These are phyloP conservation scores for Cyanoliseus patagonus DNA, from an alignment of 2,113 vertebrate genomes.

Conservation along the genomic window DNA sequence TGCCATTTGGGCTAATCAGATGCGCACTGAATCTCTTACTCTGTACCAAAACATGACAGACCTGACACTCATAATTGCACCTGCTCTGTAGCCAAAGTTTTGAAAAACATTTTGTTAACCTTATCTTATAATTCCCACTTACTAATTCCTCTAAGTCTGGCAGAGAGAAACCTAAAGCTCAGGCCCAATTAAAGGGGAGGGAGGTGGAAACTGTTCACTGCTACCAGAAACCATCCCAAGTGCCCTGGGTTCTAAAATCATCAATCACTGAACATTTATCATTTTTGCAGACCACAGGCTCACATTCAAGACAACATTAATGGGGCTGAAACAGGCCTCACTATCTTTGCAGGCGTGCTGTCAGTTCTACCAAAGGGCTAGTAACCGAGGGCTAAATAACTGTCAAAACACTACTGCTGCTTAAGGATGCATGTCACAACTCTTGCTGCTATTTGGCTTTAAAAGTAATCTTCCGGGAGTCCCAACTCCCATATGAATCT, in stretches of 20 bases:
- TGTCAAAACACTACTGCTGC: slow-evolving; percentile 67
- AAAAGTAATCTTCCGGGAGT: slow-evolving; percentile 57
- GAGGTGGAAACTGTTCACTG: background rate
- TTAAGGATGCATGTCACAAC: slow-evolving; percentile 69
- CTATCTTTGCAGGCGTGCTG: slow-evolving; percentile 61
- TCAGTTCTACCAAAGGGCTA: slow-evolving; percentile 73
- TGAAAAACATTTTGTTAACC: background rate
- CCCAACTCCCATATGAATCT: slow-evolving; percentile 73
- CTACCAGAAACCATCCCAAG: slow-evolving; percentile 41
- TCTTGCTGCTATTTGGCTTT: slow-evolving; percentile 63
- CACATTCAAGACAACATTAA: slow-evolving; percentile 74
- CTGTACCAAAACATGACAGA: background rate
- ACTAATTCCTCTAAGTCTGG: background rate
- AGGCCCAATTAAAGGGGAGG: background rate
- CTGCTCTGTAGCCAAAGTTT: background rate
- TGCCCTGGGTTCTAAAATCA: slow-evolving; percentile 75
- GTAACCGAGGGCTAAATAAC: slow-evolving; percentile 74
- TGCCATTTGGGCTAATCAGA: background rate
- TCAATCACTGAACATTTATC: slow-evolving; percentile 84
- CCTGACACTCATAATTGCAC: background rate
- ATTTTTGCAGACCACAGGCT: slow-evolving; percentile 74
- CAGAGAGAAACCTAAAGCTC: background rate
- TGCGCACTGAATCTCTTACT: background rate
- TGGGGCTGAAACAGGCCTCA: slow-evolving; percentile 66
- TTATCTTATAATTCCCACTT: background rate